These are phyloP conservation scores for Heliconius ethilla DNA, from an alignment of 2,888 invertebrate species.

Conservation along the genomic window DNA sequence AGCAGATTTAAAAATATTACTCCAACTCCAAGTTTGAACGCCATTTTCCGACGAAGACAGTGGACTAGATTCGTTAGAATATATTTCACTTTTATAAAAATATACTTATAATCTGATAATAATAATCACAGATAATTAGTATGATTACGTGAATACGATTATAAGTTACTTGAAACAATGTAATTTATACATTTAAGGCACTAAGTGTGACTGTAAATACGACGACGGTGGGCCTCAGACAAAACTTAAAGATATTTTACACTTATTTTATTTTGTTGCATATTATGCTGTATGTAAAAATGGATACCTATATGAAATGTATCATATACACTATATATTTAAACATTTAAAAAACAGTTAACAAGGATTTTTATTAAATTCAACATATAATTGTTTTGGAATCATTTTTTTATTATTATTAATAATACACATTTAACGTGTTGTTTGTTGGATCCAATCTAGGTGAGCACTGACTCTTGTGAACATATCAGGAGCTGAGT, in stretches of 20 bases:
- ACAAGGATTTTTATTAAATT: too few species aligned
- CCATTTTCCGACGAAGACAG: background rate
- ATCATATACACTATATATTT: too few species aligned
- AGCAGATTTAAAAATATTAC: conserved; percentile 12
- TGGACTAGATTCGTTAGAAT: background rate
- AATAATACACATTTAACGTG: background rate
- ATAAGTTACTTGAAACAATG: background rate
- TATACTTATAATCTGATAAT: background rate
- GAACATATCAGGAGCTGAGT: conserved; percentile 63
- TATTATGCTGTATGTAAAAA: too few species aligned
- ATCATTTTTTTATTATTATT: too few species aligned
- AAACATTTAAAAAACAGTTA: too few species aligned
- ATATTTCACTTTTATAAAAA: background rate
- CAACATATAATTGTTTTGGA: too few species aligned
- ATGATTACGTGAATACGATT: conserved; percentile 1
- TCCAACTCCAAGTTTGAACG: background rate
- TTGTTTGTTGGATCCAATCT: background rate
- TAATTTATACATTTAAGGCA: too few species aligned
- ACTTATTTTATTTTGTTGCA: too few species aligned
- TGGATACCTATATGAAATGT: too few species aligned
- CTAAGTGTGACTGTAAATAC: too few species aligned
- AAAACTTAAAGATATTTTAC: too few species aligned
- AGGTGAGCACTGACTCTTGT: conserved; percentile 48
- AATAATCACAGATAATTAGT: background rate
- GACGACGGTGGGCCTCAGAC: too few species aligned